Evolutionary conservation across 2,888 invertebrate genomes (phyloP).

Genomic region (Ormia ochracea): DNA sequence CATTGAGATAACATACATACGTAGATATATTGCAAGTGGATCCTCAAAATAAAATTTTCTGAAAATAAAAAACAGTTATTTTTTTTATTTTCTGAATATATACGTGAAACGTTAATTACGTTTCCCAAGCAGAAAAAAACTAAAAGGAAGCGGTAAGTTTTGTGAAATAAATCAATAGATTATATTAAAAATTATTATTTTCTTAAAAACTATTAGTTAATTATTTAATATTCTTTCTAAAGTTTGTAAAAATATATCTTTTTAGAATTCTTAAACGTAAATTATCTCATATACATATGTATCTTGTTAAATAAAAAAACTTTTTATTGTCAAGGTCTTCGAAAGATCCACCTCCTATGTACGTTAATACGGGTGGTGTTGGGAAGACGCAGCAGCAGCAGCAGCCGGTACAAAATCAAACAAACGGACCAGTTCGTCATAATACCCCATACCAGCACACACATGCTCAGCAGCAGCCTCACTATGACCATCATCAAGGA

Average conservation of each 20-base stretch:
- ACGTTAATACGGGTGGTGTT: slow-evolving; percentile 74
- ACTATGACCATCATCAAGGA: slow-evolving; percentile 62
- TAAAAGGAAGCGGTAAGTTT: slow-evolving; percentile 37
- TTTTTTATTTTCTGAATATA: background rate
- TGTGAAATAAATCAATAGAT: background rate
- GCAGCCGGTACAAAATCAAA: slow-evolving; percentile 66
- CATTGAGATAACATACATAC: background rate
- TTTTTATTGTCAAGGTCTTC: slow-evolving; percentile 66
- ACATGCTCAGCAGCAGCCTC: slow-evolving; percentile 64
- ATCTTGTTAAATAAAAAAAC: too few relatives aligned
- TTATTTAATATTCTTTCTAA: too few relatives aligned
- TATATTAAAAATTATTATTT: too few relatives aligned
- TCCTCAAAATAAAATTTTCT: too few relatives aligned
- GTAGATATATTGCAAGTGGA: too few relatives aligned
- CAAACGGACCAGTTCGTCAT: slow-evolving; percentile 38
- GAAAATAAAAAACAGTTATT: too few relatives aligned
- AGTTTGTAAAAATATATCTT: too few relatives aligned
- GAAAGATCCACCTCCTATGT: slow-evolving; percentile 75
- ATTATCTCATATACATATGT: too few relatives aligned
- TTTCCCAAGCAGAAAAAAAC: slow-evolving; percentile 21
- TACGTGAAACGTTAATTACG: slow-evolving; percentile 11
- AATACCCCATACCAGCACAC: slow-evolving; percentile 65
- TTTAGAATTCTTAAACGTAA: too few relatives aligned
- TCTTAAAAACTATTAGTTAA: too few relatives aligned
- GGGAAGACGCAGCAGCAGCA: slow-evolving; percentile 74